These are phyloP conservation scores for Alligator sinensis DNA, from an alignment of 2,113 vertebrate species.

Conservation along the genomic window DNA sequence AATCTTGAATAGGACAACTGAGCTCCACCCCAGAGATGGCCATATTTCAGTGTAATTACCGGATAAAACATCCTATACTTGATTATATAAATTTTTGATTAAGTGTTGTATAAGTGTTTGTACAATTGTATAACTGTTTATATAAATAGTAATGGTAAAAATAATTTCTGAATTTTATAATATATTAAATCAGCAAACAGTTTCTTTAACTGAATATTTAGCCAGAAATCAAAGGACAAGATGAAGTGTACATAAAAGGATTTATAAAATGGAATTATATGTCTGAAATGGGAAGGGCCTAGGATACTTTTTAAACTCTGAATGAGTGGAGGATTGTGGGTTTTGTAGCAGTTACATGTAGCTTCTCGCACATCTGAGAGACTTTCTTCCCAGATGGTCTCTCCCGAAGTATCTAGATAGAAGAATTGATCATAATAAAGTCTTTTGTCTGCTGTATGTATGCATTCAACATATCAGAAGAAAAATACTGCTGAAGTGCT, in stretches of 20 bases:
- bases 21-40: not conserved
- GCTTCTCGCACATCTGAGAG: not conserved
- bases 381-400: not conserved
- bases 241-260: not conserved
- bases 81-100: not conserved
- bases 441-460: not conserved
- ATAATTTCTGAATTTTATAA: not conserved
- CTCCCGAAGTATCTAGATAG: not conserved
- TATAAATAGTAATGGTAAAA: not conserved
- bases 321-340: not conserved
- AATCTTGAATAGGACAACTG: not conserved
- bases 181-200: not conserved
- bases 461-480: not conserved
- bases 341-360: not conserved
- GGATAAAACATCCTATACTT: not conserved
- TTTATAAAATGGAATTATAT: not conserved
- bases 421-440: not conserved
- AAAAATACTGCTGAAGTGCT: not conserved
- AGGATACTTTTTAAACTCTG: not conserved
- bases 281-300: not conserved
- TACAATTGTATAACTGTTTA: fast-evolving
- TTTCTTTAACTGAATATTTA: not conserved
- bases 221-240: not conserved
- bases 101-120: not conserved
- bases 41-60: not conserved